These are phyloP conservation scores for Muricea muricata DNA, from an alignment of 92 coral and sea anemone genomes.

Conservation along the genomic window DNA sequence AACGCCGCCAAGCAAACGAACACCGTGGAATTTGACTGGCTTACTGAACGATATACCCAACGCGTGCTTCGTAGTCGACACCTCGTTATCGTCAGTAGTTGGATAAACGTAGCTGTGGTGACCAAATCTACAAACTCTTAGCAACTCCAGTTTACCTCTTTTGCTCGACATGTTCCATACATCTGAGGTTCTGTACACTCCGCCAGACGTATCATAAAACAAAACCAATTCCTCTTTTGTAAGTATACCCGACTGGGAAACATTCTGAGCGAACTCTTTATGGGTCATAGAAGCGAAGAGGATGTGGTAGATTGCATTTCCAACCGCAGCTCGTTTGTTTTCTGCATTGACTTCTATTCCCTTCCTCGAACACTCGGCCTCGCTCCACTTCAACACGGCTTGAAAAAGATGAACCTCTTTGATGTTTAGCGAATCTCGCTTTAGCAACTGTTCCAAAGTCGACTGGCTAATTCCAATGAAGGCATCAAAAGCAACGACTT, in stretches of 20 bases:
- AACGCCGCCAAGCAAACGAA: background rate
- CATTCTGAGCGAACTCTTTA: slow-evolving; percentile 66
- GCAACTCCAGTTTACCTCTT: too few species aligned
- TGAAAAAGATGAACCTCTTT: slow-evolving; percentile 68
- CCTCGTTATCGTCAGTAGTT: too few species aligned
- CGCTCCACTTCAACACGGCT: slow-evolving; percentile 72
- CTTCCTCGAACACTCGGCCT: background rate
- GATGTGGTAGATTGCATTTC: slow-evolving; percentile 62
- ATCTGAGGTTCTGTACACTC: too few species aligned
- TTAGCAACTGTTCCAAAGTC: slow-evolving; percentile 60
- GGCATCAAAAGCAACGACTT: slow-evolving; percentile 55
- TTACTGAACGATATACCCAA: background rate
- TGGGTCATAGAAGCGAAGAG: slow-evolving; percentile 67
- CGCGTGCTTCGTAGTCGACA: background rate
- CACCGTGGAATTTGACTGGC: background rate
- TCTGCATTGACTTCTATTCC: background rate
- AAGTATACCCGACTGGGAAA: slow-evolving; percentile 67
- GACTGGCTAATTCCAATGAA: slow-evolving; percentile 58
- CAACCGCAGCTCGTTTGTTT: slow-evolving; percentile 18
- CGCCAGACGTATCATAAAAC: too few species aligned
- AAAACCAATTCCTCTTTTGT: slow-evolving; percentile 61
- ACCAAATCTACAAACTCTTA: too few species aligned
- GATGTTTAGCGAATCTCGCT: slow-evolving; percentile 61
- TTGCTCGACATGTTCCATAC: too few species aligned
- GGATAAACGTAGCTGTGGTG: background rate